A percentile compares a stretch with the other conserved stretches of the same genome.
Conservation (phyloP, 1,140 invertebrate genomes). For the Heliconius eleuchia region DNA sequence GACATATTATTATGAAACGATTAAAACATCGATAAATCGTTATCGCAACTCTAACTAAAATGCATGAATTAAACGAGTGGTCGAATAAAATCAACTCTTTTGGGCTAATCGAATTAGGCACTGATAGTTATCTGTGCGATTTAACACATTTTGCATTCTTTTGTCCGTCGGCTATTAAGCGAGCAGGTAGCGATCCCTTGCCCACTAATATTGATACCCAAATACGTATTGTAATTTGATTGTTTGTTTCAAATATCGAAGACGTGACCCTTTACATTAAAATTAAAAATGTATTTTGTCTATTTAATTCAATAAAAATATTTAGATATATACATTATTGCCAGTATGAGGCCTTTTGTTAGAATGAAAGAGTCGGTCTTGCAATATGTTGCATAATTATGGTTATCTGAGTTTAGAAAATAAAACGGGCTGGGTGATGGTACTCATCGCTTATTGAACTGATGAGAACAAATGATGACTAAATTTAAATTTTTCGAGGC, state of each 20-base stretch:
- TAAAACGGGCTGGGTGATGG: too few species aligned
- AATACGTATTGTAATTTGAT: slow-evolving; percentile 13
- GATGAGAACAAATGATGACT: too few species aligned
- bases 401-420: background rate
- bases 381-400: background rate
- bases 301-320: background rate
- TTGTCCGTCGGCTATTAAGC: slow-evolving; percentile 71
- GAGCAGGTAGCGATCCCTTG: slow-evolving; percentile 67
- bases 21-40: slow-evolving; percentile 39
- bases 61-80: slow-evolving; percentile 62
- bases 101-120: slow-evolving; percentile 77
- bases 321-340: background rate
- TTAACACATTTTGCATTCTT: slow-evolving; percentile 79
- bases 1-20: slow-evolving; percentile 10
- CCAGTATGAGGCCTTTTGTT: background rate
- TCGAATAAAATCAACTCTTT: slow-evolving; percentile 77
- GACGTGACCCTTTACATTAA: background rate
- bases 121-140: slow-evolving; percentile 72
- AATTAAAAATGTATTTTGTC: background rate
- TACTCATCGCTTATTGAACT: too few species aligned
- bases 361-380: background rate
- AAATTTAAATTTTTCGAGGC: too few species aligned
- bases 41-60: slow-evolving; percentile 56
- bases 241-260: slow-evolving; percentile 31
- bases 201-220: slow-evolving; percentile 33